These are phyloP conservation scores for Nowickia ferox DNA, from an alignment of 2,888 invertebrate genomes.

Conservation along the genomic window DNA sequence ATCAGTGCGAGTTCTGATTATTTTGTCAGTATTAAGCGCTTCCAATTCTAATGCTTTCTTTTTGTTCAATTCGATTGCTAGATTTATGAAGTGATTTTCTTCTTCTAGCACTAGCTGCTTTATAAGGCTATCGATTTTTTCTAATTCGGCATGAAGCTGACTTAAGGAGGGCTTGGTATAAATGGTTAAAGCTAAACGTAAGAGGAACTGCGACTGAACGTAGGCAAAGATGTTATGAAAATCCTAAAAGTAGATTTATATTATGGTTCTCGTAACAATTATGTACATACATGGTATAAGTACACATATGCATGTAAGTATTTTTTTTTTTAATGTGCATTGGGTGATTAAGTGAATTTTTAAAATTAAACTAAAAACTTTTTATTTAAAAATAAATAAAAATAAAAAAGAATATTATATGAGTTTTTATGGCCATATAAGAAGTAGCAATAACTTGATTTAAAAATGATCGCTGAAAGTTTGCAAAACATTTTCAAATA, in stretches of 20 bases:
- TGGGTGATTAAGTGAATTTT: neutral
- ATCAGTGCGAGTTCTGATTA: slow-evolving; percentile 77
- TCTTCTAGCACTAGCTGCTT: slow-evolving; percentile 80
- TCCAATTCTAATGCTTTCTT: slow-evolving; percentile 79
- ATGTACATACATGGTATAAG: neutral
- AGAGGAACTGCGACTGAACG: slow-evolving; percentile 82
- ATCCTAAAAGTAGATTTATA: slow-evolving; percentile 76
- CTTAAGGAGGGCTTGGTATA: slow-evolving; percentile 79
- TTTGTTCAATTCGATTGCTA: slow-evolving; percentile 78
- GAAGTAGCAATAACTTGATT: too few relatives aligned
- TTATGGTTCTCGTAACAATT: neutral
- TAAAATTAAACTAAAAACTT: neutral
- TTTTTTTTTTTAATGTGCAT: neutral
- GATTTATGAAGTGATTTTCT: slow-evolving; percentile 80
- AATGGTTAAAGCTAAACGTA: slow-evolving; percentile 81
- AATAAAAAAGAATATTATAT: too few relatives aligned
- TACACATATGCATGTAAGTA: neutral
- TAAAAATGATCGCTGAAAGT: too few relatives aligned
- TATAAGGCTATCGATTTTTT: slow-evolving; percentile 78
- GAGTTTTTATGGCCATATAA: too few relatives aligned
- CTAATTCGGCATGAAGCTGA: slow-evolving; percentile 77
- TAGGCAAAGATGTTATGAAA: slow-evolving; percentile 83
- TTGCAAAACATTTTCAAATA: too few relatives aligned
- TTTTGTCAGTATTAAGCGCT: slow-evolving; percentile 76
- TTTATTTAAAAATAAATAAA: neutral